Conservation (phyloP, 2,888 invertebrate genomes). For the Erebia ligea region DNA sequence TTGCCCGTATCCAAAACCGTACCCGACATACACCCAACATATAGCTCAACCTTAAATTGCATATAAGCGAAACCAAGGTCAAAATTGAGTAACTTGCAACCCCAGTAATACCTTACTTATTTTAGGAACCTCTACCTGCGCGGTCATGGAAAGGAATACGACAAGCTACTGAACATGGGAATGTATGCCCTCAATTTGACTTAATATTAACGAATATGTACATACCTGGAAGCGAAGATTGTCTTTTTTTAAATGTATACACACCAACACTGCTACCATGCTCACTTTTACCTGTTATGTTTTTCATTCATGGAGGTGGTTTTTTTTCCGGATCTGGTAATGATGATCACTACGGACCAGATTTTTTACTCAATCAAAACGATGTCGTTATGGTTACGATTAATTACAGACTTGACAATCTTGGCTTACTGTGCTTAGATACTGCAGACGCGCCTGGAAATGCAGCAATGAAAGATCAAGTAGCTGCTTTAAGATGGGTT, state of each 20-base stretch:
- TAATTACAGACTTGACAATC: conserved; percentile 58
- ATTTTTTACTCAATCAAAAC: conserved; percentile 53
- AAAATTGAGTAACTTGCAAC: too few relatives aligned
- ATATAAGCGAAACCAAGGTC: too few relatives aligned
- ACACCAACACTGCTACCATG: conserved; percentile 49
- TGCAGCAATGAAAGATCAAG: conserved; percentile 51
- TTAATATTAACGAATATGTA: background rate
- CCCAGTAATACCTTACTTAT: background rate
- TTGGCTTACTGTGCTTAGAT: conserved; percentile 59
- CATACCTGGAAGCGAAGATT: conserved; percentile 9
- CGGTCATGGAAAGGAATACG: background rate
- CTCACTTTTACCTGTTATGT: conserved; percentile 54
- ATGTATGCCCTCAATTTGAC: conserved; percentile 2
- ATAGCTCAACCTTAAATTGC: too few relatives aligned
- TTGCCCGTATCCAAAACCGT: too few relatives aligned
- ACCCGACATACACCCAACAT: too few relatives aligned
- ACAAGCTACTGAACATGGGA: conserved; percentile 4
- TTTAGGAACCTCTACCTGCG: background rate
- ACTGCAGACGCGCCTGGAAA: conserved; percentile 60
- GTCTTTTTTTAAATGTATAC: conserved; percentile 42
- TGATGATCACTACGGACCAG: conserved; percentile 53
- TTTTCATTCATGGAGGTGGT: conserved; percentile 61
- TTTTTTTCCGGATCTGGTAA: conserved; percentile 56
- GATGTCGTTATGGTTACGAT: conserved; percentile 56
- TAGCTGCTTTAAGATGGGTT: too few relatives aligned